Base-by-base conservation (phyloP, 2,797 vertebrate genomes). In the Tapera naevia region DNA sequence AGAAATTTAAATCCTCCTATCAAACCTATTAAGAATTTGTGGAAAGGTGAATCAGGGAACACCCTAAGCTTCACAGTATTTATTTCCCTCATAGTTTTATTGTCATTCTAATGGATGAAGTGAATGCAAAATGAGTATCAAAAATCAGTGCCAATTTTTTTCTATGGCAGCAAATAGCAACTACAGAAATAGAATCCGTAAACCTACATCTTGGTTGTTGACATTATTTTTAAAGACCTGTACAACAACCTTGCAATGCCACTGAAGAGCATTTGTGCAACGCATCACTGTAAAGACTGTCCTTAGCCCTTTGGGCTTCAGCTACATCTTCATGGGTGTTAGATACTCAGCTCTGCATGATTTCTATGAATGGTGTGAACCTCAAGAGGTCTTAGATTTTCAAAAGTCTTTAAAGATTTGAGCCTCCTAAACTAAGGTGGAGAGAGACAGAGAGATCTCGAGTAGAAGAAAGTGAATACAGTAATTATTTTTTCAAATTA, bases 1-100 rank as follows among this genome's bases (percentile, higher is more conserved):
- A 76, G 74, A 82, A 73, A 73, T n/a, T 48, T 75, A 81, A 39
- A 76, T 85, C 43, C 46, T 91, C 41, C 37, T 88, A 39, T 75
- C 28, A 84, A 75, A 94, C 37, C 6, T 81, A 17, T 5, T 33
- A 80, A 58, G 48, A 80, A 64, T 41, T 80, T 89, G 69, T 87
- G 19, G 32, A 58, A 70, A 81, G 12, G 11, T 76, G 60, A 91
- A 66, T 82, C 53, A 73, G 64, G 80, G 91, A 67, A 64, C 27
- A 74, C 35, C 19, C 10, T 45, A 79, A 75, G 8, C 32, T 67
- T 76, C 43, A 51, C 28, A 70, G 16, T 70, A 58, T 62, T 73
- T 91, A 62, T 79, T 80, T 72, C 30, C 30, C 6, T 60, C 25
- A 48, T 7, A 56, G 46, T 56, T 70, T 60, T 89, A 45, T 62